These are phyloP conservation scores for Trichogramma pretiosum DNA, from an alignment of 1,140 invertebrate genomes.

Conservation along the genomic window DNA sequence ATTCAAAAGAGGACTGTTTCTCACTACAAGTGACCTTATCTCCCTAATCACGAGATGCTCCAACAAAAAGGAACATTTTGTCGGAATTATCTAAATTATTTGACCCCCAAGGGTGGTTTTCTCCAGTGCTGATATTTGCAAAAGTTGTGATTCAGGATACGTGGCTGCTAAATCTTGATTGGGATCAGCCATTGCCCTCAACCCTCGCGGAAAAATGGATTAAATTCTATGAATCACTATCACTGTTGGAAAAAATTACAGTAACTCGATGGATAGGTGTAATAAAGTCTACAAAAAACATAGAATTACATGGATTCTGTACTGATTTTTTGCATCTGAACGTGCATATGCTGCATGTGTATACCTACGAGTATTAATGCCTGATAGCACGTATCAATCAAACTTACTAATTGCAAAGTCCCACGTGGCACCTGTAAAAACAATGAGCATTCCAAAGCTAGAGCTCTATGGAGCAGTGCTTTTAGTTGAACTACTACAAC, in stretches of 20 bases:
- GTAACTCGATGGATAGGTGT: background rate
- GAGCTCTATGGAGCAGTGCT: constrained; percentile 33
- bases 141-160: background rate
- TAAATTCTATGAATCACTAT: background rate
- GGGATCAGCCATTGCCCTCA: background rate
- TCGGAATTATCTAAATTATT: background rate
- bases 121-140: background rate
- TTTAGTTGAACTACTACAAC: constrained; percentile 17
- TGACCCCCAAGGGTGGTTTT: background rate
- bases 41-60: background rate
- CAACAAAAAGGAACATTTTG: background rate
- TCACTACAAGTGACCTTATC: background rate
- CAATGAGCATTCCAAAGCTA: constrained; percentile 27
- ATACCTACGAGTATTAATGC: constrained; percentile 7
- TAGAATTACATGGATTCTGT: constrained; percentile 19
- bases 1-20: background rate
- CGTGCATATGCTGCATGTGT: constrained; percentile 16
- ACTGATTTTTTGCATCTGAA: constrained; percentile 18
- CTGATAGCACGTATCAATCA: background rate
- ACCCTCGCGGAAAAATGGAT: background rate
- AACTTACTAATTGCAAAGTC: constrained; percentile 17
- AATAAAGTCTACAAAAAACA: background rate
- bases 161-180: constrained; percentile 2
- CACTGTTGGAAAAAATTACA: background rate
- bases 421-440: constrained; percentile 18